Evolutionary conservation across 2,888 invertebrate species (phyloP).

Genomic region (Alviniconcha strummeri): DNA sequence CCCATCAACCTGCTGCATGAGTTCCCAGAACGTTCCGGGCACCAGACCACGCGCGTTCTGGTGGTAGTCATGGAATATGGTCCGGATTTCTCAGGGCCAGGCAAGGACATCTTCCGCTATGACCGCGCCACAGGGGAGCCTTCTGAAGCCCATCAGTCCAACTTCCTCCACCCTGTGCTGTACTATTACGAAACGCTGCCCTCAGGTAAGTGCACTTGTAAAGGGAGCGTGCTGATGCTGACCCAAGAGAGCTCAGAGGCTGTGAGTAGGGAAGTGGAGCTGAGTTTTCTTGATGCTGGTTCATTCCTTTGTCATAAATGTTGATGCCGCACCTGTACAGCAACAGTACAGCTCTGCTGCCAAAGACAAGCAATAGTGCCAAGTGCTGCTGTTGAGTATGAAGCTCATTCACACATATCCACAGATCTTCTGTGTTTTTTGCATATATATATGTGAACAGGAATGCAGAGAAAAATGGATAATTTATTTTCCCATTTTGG

Average conservation of each 20-base stretch:
- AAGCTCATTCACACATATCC: too few species aligned
- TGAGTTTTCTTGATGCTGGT: too few species aligned
- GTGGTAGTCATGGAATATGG: constrained; percentile 74
- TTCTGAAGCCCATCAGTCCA: constrained; percentile 72
- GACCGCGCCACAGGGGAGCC: constrained; percentile 73
- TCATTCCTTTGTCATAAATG: neutral
- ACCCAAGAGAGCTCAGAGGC: too few species aligned
- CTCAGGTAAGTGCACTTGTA: constrained; percentile 62
- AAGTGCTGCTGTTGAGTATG: too few species aligned
- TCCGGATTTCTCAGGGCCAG: constrained; percentile 72
- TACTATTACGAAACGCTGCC: constrained; percentile 73
- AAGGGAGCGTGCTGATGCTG: neutral
- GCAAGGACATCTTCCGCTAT: constrained; percentile 72
- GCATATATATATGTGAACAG: too few species aligned
- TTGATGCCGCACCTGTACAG: too few species aligned
- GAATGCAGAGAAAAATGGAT: too few species aligned
- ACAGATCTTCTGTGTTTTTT: too few species aligned
- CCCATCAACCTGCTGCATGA: constrained; percentile 71
- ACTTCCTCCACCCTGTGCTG: constrained; percentile 75
- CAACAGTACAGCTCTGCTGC: too few species aligned
- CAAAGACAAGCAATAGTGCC: too few species aligned
- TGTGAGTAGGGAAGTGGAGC: too few species aligned
- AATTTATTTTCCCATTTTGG: too few species aligned
- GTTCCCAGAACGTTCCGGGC: constrained; percentile 68
- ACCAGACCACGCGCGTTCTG: constrained; percentile 59